Evolutionary conservation across 2,113 vertebrate genomes (phyloP).

Genomic region (Leptobrachium ailaonicum): DNA sequence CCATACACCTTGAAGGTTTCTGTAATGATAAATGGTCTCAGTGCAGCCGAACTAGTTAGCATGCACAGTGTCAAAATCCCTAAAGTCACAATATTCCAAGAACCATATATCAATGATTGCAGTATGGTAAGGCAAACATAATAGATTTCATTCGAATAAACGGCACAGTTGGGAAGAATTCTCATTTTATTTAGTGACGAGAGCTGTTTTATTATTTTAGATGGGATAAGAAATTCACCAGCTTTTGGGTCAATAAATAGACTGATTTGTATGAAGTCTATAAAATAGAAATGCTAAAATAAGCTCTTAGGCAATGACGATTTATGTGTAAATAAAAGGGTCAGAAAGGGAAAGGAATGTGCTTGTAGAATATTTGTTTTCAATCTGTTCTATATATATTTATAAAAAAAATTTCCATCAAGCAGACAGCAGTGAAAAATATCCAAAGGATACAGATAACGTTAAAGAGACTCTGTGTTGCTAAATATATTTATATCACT

Average conservation of each 20-base stretch:
- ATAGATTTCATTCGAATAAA: conserved; percentile 60
- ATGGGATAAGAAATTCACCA: conserved; percentile 53
- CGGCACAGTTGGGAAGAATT: conserved; percentile 50
- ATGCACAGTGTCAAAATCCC: conserved; percentile 52
- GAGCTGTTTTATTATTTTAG: conserved; percentile 54
- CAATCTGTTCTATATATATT: not conserved
- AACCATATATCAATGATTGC: conserved; percentile 53
- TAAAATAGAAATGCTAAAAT: conserved; percentile 48
- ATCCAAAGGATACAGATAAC: not conserved
- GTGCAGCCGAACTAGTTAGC: conserved; percentile 44
- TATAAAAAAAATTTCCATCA: too few relatives aligned
- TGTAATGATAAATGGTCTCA: conserved; percentile 49
- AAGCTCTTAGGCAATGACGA: conserved; percentile 46
- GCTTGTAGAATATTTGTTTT: not conserved
- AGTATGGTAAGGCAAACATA: conserved; percentile 54
- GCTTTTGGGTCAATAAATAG: conserved; percentile 54
- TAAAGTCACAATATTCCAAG: conserved; percentile 49
- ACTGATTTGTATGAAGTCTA: conserved; percentile 51
- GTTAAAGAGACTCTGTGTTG: too few relatives aligned
- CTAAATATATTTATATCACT: too few relatives aligned
- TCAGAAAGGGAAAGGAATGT: conserved; percentile 18
- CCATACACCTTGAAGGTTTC: conserved; percentile 52
- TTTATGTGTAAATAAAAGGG: conserved; percentile 54
- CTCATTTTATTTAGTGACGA: conserved; percentile 56
- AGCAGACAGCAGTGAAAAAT: not conserved